Base-by-base conservation (phyloP, 1,140 invertebrate species). In the Leptopilina clavipes region DNA sequence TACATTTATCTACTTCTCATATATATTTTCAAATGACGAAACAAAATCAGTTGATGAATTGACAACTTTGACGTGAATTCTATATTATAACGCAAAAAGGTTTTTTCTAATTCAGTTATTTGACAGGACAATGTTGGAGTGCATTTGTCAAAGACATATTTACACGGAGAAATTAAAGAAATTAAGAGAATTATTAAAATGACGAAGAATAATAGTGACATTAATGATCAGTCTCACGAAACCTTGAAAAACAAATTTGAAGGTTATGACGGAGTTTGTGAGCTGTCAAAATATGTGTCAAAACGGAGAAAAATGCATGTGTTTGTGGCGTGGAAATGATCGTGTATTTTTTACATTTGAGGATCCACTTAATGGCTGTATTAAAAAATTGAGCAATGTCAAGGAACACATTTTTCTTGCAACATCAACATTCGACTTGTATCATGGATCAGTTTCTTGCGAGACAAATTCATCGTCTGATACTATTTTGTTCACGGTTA, bases 251-350 rank as follows among this genome's bases (percentile, higher is more conserved):
- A 17, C 22, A 18, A 74, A 1, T 18, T 75, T 17, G 43, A 76
- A 81, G 77, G 81, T 86, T 86, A 88, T 83, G 81, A 52, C 73
- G 52, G 76, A 81, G 54, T 72, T 19, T 11, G 65, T 74, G 76
- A 84, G 77, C 80, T 84, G 81, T 84, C 85, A 82, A 79, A 76
- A 75, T 12, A 83, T 82, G 72, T 82, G 74, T 72, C 73, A 80
- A 80, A 86, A 78, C 77, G 85, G 83, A 82, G 87, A 87, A 78
- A 86, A 86, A 73, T 76, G 83, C 70, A 84, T 90, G 82, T 83
- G 89, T 75, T 75, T 91, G 31, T 91, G 89, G 89, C 83, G 78
- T 48, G 87, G 87, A 52, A 83, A 79, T 74, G 86, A 90, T 71
- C 85, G 79, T 80, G 71, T 90, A 12, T 79, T 70, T 2, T 83